Evolutionary conservation across 2,797 vertebrate genomes (phyloP).

Genomic region (Rhincodon typus): DNA sequence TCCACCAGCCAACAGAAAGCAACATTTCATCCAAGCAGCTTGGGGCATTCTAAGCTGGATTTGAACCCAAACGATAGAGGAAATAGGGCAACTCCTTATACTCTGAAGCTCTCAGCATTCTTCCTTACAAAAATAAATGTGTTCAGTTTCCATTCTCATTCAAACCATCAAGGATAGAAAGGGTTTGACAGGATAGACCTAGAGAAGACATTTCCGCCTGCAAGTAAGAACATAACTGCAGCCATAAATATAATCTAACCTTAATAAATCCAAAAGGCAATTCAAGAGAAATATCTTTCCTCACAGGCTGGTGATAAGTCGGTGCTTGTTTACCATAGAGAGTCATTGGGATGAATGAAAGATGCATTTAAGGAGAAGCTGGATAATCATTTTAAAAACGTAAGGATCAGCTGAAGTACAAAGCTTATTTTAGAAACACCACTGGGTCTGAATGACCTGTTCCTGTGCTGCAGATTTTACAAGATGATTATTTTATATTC

Average conservation of each 20-base stretch:
- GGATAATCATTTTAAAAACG: neutral
- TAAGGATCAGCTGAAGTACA: neutral
- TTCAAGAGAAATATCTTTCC: neutral
- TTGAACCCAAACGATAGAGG: neutral
- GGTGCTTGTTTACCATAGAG: neutral
- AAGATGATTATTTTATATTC: neutral
- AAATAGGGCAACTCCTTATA: neutral
- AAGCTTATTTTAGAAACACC: neutral
- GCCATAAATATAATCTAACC: neutral
- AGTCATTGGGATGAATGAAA: neutral
- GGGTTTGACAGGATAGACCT: neutral
- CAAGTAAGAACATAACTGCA: neutral
- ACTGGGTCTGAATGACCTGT: neutral
- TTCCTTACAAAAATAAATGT: neutral
- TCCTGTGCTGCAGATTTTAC: neutral
- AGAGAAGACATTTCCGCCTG: neutral
- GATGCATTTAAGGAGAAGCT: neutral
- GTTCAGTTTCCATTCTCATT: neutral
- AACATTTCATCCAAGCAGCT: neutral
- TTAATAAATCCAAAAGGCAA: neutral
- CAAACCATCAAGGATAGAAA: neutral
- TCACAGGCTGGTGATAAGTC: neutral
- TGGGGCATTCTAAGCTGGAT: neutral
- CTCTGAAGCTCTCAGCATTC: neutral
- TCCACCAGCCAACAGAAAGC: neutral